Evolutionary conservation across 2,888 invertebrate species (phyloP), one percentile per base, ranked within the genome.

Genomic region (Pristionchus fissidentatus): DNA sequence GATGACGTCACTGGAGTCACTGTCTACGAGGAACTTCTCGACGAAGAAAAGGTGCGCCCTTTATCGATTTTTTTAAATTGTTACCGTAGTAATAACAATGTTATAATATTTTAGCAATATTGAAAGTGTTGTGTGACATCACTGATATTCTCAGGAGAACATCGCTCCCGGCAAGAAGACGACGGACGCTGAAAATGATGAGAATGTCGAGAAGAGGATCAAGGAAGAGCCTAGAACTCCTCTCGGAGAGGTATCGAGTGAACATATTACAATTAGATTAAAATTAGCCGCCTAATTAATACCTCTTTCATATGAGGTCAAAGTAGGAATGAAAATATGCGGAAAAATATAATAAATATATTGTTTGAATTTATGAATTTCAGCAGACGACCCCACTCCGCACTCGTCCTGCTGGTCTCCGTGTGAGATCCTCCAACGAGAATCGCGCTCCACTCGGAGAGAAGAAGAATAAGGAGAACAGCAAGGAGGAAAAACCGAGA

Each of bases 11-110:
- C 29, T 29, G 26, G n/a, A 3, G 15, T 1, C 15, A 35, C 41
- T 7, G 62, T 81, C 22, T 81, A 81, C 22, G 80, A 81, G 46
- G 80, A 81, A 38, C 46, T 81, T 1, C 46, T 81, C 10, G 80
- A 81, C 32, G 80, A 81, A 46, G 80, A 81, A 38, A 81, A 81
- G 80, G 80, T 80, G 7, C 7, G 29, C 22, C 46, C 7, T 4
- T 49, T 52, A n/a, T 38, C 22, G 8, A 7, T 35, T 32, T 7
- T 32, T 38, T 70, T 70, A n/a, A 13, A 38, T 7, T 29, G 70
- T 29, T 19, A 22, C 19, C 62, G 8, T 60, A n/a, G 46, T 46
- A 15, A 46, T 46, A 10, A 10, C 8, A 7, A 46, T 10, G 46
- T 46, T 46, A 10, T 46, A 46, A 13, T n/a, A 15, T 26, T 49